Percentiles rank a stretch among this genome's conserved stretches.
Conservation (phyloP, 2,888 invertebrate species). For the Ophioninae sp. region DNA sequence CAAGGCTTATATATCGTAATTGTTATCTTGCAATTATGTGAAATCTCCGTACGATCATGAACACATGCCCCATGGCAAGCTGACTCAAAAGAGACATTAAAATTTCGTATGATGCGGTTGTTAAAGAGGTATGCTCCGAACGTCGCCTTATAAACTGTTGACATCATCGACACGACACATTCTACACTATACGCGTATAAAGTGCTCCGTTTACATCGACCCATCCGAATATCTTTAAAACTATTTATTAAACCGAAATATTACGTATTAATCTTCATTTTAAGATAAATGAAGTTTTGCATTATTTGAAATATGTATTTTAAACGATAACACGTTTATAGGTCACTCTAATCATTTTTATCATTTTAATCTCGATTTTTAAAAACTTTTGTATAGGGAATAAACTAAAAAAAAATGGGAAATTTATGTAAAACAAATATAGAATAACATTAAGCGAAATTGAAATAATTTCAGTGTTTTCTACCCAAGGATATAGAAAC, state of each 20-base stretch:
- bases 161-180: too few species aligned
- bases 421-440: not conserved
- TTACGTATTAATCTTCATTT: not conserved
- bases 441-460: not conserved
- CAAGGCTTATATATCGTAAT: slow-evolving; percentile 6
- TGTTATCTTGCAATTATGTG: slow-evolving; percentile 4
- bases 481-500: too few species aligned
- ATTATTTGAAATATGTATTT: not conserved
- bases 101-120: not conserved
- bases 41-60: not conserved
- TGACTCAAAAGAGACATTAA: not conserved
- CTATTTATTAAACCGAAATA: too few species aligned
- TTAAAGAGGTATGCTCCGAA: not conserved
- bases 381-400: not conserved
- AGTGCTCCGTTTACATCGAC: too few species aligned
- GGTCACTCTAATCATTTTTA: not conserved
- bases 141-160: too few species aligned
- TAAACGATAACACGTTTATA: not conserved
- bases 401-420: not conserved
- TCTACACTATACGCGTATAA: too few species aligned
- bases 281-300: not conserved
- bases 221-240: too few species aligned
- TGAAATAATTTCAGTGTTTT: too few species aligned
- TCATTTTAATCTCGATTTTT: not conserved
- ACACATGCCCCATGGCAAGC: not conserved